Conservation (phyloP, 2,113 vertebrate species). For the Amphiprion percula region DNA sequence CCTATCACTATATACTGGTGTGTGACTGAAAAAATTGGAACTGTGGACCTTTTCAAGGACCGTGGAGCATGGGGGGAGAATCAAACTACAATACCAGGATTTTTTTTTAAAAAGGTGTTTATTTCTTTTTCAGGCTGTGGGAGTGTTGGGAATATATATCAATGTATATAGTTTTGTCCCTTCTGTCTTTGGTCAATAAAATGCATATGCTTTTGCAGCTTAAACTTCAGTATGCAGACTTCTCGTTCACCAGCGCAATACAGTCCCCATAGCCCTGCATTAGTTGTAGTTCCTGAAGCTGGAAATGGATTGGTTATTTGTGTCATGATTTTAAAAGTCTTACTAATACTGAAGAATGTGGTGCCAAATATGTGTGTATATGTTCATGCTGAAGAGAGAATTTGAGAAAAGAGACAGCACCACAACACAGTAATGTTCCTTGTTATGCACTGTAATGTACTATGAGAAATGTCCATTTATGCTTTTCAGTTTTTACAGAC, state of each 20-base stretch:
- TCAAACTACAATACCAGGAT: constrained; percentile 52
- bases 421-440: constrained; percentile 11
- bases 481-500: constrained; percentile 25
- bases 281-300: neutral
- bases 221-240: constrained; percentile 39
- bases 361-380: constrained; percentile 58
- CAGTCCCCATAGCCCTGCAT: neutral
- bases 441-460: constrained; percentile 35
- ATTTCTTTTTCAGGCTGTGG: constrained; percentile 64
- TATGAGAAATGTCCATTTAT: constrained; percentile 36
- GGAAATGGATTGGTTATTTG: neutral
- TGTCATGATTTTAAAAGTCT: constrained; percentile 3
- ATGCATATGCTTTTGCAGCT: constrained; percentile 78
- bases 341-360: constrained; percentile 27
- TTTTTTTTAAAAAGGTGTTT: constrained; percentile 58
- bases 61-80: constrained; percentile 24
- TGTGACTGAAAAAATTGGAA: constrained; percentile 83
- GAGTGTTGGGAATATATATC: constrained; percentile 78
- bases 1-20: constrained; percentile 98
- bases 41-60: constrained; percentile 73
- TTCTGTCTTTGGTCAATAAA: constrained; percentile 85
- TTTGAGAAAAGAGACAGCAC: neutral
- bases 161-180: constrained; percentile 88
- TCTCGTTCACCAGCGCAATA: constrained; percentile 29
- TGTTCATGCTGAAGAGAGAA: constrained; percentile 24